Percentiles rank a stretch among this genome's conserved stretches.
Evolutionary conservation across 2,888 invertebrate species (phyloP).

Genomic region (Brachynemurus nebulosus): DNA sequence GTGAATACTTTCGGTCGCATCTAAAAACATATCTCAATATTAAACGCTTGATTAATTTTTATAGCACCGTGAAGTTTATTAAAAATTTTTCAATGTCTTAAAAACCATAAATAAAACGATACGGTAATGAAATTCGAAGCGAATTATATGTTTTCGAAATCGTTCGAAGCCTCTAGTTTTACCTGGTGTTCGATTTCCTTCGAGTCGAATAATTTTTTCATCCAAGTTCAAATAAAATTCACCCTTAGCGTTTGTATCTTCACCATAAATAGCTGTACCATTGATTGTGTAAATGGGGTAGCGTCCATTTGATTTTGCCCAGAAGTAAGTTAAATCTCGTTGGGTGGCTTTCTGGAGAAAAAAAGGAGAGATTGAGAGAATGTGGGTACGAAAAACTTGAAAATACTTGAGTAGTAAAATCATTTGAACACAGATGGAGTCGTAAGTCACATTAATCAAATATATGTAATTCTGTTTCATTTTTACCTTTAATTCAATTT

Average conservation of each 20-base stretch:
- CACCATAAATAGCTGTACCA: constrained; percentile 40
- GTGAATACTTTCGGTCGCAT: constrained; percentile 50
- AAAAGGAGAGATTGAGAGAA: no score
- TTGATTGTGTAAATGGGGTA: constrained; percentile 42
- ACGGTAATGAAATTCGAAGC: no score
- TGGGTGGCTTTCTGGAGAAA: constrained; percentile 2
- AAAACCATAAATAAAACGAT: no score
- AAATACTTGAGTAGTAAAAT: neutral
- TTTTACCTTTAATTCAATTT: constrained; percentile 51
- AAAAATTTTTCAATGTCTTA: no score
- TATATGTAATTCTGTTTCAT: no score
- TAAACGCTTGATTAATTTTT: no score
- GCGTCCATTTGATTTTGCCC: constrained; percentile 34
- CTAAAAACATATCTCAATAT: constrained; percentile 26
- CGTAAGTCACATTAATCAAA: no score
- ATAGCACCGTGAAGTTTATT: no score
- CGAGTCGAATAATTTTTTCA: constrained; percentile 44
- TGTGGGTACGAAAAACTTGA: no score
- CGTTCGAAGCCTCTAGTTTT: constrained; percentile 31
- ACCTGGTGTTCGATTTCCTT: constrained; percentile 55
- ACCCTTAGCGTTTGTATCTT: constrained; percentile 43
- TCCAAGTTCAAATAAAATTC: constrained; percentile 41
- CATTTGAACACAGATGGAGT: neutral
- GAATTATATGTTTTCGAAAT: no score
- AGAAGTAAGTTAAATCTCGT: constrained; percentile 37